These are phyloP conservation scores for Cyclina sinensis DNA, from an alignment of 1,140 invertebrate genomes.

Conservation along the genomic window DNA sequence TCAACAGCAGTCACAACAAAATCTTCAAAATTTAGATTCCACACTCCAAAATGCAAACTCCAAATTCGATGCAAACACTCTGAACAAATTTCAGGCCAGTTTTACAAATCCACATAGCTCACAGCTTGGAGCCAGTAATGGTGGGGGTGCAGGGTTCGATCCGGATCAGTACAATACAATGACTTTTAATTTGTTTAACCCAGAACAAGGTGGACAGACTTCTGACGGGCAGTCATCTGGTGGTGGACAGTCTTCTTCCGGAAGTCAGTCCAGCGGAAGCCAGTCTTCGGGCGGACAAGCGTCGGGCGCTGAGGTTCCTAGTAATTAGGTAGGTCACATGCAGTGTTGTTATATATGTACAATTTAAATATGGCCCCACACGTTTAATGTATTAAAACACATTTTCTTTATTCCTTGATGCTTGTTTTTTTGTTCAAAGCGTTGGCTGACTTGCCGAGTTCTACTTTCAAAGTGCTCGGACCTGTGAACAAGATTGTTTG, in stretches of 20 bases:
- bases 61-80: conserved; percentile 40
- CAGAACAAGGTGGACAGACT: conserved; percentile 8
- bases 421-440: too few species aligned
- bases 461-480: too few species aligned
- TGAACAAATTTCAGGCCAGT: conserved; percentile 45
- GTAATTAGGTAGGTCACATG: background rate
- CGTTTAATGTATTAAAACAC: too few species aligned
- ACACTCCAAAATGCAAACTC: conserved; percentile 9
- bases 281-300: background rate
- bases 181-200: conserved; percentile 33
- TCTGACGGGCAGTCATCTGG: background rate
- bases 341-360: too few species aligned
- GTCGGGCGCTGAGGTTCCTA: background rate
- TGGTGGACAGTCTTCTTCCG: background rate
- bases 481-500: too few species aligned
- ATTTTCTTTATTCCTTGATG: too few species aligned
- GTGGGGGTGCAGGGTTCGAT: conserved; percentile 32
- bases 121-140: conserved; percentile 4
- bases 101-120: conserved; percentile 12
- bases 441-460: too few species aligned
- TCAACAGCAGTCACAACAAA: conserved; percentile 4
- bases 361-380: too few species aligned
- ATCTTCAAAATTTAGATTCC: conserved; percentile 19
- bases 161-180: conserved; percentile 33
- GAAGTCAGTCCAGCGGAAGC: too few species aligned